Evolutionary conservation across 2,888 invertebrate species (phyloP).

Genomic region (Mesorhabditis sp.): DNA sequence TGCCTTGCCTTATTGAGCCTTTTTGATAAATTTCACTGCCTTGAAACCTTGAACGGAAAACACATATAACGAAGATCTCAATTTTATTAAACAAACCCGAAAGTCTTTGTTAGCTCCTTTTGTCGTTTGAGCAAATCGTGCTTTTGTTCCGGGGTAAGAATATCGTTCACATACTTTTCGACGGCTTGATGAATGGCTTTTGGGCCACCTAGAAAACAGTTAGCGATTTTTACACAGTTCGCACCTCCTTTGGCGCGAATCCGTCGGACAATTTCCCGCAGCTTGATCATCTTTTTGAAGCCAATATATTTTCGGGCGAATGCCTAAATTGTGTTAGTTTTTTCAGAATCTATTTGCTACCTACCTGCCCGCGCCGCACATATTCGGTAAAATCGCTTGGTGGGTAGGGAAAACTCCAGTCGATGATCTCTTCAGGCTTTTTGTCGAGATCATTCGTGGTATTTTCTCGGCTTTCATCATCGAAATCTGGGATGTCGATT

Average conservation of each 20-base stretch:
- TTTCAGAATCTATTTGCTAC: neutral
- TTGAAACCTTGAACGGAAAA: neutral
- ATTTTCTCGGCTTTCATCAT: too few relatives aligned
- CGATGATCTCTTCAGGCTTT: neutral
- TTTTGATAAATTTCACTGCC: conserved; percentile 2
- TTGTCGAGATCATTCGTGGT: too few relatives aligned
- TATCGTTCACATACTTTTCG: neutral
- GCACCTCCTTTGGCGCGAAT: neutral
- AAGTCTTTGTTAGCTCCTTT: neutral
- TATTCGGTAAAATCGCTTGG: neutral
- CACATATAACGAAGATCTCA: too few relatives aligned
- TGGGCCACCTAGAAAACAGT: neutral
- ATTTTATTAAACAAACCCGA: neutral
- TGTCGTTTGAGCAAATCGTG: neutral
- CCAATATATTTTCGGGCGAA: conserved; percentile 2
- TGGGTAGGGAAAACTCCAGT: conserved; percentile 2
- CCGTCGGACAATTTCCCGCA: neutral
- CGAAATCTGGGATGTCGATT: too few relatives aligned
- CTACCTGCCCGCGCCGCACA: neutral
- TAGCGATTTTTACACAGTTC: neutral
- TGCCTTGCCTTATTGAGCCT: neutral
- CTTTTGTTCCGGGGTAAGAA: neutral
- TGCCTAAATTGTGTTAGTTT: neutral
- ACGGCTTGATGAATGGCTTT: neutral
- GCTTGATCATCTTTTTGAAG: neutral